These are phyloP conservation scores for Crematogaster levior DNA, from an alignment of 2,888 invertebrate genomes.

Conservation along the genomic window DNA sequence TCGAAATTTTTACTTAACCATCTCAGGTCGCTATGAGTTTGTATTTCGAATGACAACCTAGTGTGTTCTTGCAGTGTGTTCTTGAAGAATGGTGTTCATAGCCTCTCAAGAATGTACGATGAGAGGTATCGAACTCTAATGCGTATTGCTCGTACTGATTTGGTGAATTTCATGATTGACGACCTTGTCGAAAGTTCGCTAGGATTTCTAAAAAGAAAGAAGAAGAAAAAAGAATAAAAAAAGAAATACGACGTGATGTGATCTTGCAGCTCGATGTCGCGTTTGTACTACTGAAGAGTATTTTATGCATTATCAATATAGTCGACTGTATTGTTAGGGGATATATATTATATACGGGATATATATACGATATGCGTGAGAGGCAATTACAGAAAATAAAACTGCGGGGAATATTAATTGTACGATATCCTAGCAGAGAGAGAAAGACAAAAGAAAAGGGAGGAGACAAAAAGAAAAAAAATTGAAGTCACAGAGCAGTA, in stretches of 20 bases:
- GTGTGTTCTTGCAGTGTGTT: not conserved
- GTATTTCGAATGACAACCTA: not conserved
- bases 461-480: conserved; percentile 47
- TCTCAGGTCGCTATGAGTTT: not conserved
- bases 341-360: conserved; percentile 14
- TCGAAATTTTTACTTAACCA: not conserved
- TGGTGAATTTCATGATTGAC: conserved; percentile 41
- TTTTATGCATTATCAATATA: conserved; percentile 71
- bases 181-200: conserved; percentile 51
- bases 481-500: conserved; percentile 63
- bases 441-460: not conserved
- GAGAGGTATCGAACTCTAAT: conserved; percentile 12
- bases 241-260: conserved; percentile 23
- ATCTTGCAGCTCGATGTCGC: conserved; percentile 46
- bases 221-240: not conserved
- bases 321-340: conserved; percentile 63
- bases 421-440: conserved; percentile 37
- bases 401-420: conserved; percentile 12
- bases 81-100: not conserved
- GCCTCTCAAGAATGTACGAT: conserved; percentile 28
- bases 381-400: conserved; percentile 29
- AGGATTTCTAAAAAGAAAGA: conserved; percentile 55
- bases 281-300: conserved; percentile 68
- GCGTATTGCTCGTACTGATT: conserved; percentile 29
- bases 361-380: conserved; percentile 45